phyloP scores from a whole-genome alignment of 2,113 vertebrate species.

The Nansenia antarctica region DNA sequence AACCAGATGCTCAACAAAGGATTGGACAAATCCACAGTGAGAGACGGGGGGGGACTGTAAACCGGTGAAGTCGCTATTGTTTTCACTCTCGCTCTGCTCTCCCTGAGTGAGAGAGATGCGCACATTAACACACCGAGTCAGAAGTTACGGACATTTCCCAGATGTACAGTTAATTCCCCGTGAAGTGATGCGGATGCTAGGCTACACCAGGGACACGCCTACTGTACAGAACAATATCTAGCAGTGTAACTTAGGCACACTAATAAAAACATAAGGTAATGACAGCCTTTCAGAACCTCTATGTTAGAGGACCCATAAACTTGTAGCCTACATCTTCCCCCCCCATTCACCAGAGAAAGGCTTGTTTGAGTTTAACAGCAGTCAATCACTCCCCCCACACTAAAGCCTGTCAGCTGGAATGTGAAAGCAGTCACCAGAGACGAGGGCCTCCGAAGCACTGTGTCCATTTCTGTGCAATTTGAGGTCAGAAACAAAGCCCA shows the following conservation, averaged over 20 bases:
- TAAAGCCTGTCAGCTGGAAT: constrained; percentile 32
- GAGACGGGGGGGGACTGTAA: too few species aligned
- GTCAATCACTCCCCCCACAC: constrained; percentile 17
- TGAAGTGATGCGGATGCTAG: not conserved
- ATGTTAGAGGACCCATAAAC: constrained; percentile 1
- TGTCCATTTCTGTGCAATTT: constrained; percentile 13
- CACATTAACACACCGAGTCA: too few species aligned
- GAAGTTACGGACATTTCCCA: too few species aligned
- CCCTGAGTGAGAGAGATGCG: too few species aligned
- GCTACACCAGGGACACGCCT: not conserved
- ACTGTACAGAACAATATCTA: not conserved
- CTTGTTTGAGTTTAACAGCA: constrained; percentile 17
- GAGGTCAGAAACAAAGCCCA: constrained; percentile 27
- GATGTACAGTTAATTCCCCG: not conserved
- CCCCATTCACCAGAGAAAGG: not conserved
- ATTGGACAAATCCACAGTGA: too few species aligned
- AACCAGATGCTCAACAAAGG: too few species aligned
- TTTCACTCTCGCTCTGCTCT: not conserved
- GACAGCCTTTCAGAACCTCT: not conserved
- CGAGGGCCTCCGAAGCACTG: constrained; percentile 6
- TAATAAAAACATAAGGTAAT: constrained; percentile 11
- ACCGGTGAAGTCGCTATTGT: too few species aligned
- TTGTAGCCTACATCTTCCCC: not conserved
- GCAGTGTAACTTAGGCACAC: not conserved
- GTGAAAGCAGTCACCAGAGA: constrained; percentile 22